These are phyloP conservation scores for Druceiella hillmani DNA, from an alignment of 2,888 invertebrate genomes.

Conservation along the genomic window DNA sequence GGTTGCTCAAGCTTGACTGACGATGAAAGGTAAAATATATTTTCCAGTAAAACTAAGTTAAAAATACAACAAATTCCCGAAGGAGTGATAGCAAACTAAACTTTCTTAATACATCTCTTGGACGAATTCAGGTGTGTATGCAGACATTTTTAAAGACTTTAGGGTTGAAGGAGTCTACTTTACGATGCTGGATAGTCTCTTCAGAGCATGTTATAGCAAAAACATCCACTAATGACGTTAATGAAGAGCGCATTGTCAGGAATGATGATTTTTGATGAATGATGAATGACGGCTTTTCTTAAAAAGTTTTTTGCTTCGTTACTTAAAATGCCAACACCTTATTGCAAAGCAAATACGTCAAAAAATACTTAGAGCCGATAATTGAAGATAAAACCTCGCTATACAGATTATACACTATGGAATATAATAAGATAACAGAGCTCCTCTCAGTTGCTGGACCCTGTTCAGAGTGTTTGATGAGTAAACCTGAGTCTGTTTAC, in stretches of 20 bases:
- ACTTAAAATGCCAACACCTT: no score
- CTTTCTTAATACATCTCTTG: conserved; percentile 12
- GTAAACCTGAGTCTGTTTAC: no score
- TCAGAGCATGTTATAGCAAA: conserved; percentile 12
- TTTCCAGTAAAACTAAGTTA: conserved; percentile 12
- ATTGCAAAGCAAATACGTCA: no score
- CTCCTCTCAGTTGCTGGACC: no score
- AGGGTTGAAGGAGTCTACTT: conserved; percentile 13
- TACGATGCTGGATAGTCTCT: conserved; percentile 11
- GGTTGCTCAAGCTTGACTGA: conserved; percentile 12
- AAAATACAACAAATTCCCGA: conserved; percentile 8
- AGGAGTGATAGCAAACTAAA: conserved; percentile 11
- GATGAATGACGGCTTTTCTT: no score
- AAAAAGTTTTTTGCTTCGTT: no score
- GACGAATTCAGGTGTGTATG: conserved; percentile 14
- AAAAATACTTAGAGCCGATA: no score
- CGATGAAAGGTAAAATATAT: conserved; percentile 12
- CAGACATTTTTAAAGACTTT: conserved; percentile 9
- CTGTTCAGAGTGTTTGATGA: no score
- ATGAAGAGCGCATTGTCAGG: conserved; percentile 7
- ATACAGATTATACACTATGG: no score
- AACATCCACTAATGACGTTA: conserved; percentile 11
- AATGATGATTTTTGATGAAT: no score
- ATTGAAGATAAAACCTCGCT: no score
- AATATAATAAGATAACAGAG: no score